These are phyloP conservation scores for Ooceraea biroi DNA, from an alignment of 1,140 invertebrate genomes.

Conservation along the genomic window DNA sequence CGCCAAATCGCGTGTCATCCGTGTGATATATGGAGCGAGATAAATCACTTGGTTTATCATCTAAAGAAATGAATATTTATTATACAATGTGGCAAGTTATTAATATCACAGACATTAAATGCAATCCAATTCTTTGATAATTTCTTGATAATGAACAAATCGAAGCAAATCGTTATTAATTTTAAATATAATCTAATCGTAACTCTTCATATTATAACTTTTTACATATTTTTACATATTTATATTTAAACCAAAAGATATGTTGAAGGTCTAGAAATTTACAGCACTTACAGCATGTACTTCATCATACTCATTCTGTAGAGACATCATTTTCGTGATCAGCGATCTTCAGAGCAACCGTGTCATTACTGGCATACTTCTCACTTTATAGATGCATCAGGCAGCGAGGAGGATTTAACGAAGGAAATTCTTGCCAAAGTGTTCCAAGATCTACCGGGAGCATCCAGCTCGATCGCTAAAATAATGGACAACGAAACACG, in stretches of 20 bases:
- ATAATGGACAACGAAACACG: conserved; percentile 56
- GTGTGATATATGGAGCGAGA: background rate
- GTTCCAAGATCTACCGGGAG: conserved; percentile 82
- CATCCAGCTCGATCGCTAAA: conserved; percentile 69
- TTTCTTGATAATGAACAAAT: background rate
- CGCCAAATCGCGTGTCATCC: background rate
- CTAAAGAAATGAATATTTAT: background rate
- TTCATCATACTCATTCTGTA: no score
- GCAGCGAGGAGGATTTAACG: conserved; percentile 81
- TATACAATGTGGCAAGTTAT: background rate
- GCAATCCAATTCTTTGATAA: background rate
- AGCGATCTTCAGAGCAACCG: background rate
- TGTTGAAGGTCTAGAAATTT: no score
- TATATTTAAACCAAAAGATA: no score
- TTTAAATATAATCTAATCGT: conserved; percentile 2
- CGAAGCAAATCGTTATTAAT: background rate
- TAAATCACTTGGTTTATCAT: background rate
- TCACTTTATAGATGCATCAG: conserved; percentile 75
- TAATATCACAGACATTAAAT: background rate
- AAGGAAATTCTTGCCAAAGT: conserved; percentile 81
- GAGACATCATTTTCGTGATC: background rate
- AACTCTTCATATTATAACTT: background rate
- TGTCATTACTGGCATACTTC: background rate
- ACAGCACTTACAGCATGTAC: no score
- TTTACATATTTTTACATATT: no score